A percentile compares a stretch with the other conserved stretches of the same genome.
Conservation (phyloP, 2,888 invertebrate genomes). For the Cynaeus angustus region DNA sequence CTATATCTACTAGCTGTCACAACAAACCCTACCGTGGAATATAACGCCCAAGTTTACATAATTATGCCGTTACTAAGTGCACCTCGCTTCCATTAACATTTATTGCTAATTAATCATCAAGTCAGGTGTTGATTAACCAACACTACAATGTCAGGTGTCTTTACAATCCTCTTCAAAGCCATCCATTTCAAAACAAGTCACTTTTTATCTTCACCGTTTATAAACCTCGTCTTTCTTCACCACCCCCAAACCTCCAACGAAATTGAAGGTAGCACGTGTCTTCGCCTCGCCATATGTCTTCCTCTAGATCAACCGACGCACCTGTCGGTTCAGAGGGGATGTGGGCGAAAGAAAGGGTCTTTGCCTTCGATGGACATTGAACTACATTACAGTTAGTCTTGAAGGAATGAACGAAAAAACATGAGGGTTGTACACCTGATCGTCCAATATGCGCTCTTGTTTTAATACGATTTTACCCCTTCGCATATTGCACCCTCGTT, state of each 20-base stretch:
- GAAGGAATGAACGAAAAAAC: slow-evolving; percentile 58
- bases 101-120: neutral
- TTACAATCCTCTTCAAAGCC: neutral
- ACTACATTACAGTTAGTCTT: slow-evolving; percentile 60
- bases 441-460: slow-evolving; percentile 47
- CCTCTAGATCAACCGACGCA: slow-evolving; percentile 49
- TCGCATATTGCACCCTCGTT: slow-evolving; percentile 43
- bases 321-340: slow-evolving; percentile 57
- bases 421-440: slow-evolving; percentile 40
- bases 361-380: slow-evolving; percentile 60
- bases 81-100: no score
- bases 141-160: no score
- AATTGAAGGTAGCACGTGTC: slow-evolving; percentile 44
- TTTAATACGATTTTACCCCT: slow-evolving; percentile 31
- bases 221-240: neutral
- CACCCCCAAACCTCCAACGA: slow-evolving; percentile 9
- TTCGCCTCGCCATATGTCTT: slow-evolving; percentile 42
- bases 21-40: no score
- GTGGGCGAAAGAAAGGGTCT: slow-evolving; percentile 54
- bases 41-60: no score
- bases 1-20: no score
- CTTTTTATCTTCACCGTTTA: neutral
- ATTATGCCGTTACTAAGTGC: no score
- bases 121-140: neutral
- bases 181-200: neutral